These are phyloP conservation scores for Cisticola juncidis DNA, from an alignment of 2,113 vertebrate genomes.

Conservation along the genomic window DNA sequence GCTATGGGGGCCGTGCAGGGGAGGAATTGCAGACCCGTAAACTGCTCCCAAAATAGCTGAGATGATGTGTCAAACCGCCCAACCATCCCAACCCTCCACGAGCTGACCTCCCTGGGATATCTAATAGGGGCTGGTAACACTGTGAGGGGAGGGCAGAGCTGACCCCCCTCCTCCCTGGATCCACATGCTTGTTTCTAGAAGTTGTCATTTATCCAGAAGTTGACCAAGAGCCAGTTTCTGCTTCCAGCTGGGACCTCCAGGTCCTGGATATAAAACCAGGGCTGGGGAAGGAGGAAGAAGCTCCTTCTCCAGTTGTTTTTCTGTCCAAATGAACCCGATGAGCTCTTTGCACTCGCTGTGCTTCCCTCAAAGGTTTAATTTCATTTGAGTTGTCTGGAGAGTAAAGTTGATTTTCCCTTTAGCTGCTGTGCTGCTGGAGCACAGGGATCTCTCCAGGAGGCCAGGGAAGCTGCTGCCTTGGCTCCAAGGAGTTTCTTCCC, in stretches of 20 bases:
- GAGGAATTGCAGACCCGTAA: constrained; percentile 66
- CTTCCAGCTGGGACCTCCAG: background rate
- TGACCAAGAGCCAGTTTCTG: background rate
- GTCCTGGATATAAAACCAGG: background rate
- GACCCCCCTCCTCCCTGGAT: background rate
- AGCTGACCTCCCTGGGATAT: constrained; percentile 40
- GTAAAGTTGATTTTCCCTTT: background rate
- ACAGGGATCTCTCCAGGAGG: background rate
- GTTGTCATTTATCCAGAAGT: background rate
- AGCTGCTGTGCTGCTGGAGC: background rate
- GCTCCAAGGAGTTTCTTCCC: background rate
- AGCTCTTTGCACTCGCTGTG: background rate
- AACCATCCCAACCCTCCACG: constrained; percentile 44
- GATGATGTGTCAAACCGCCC: constrained; percentile 65
- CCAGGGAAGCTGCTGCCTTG: background rate
- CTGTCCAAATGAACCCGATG: fast-evolving
- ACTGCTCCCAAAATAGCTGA: constrained; percentile 68
- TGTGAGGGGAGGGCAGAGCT: background rate
- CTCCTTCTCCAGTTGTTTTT: background rate
- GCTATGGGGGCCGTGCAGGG: constrained; percentile 44
- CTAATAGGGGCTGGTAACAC: constrained; percentile 29
- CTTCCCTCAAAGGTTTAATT: background rate
- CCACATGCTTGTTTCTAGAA: background rate
- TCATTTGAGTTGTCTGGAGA: background rate
- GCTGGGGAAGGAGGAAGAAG: background rate